Base-by-base conservation (phyloP, 1,140 invertebrate species). In the Lethrus apterus region DNA sequence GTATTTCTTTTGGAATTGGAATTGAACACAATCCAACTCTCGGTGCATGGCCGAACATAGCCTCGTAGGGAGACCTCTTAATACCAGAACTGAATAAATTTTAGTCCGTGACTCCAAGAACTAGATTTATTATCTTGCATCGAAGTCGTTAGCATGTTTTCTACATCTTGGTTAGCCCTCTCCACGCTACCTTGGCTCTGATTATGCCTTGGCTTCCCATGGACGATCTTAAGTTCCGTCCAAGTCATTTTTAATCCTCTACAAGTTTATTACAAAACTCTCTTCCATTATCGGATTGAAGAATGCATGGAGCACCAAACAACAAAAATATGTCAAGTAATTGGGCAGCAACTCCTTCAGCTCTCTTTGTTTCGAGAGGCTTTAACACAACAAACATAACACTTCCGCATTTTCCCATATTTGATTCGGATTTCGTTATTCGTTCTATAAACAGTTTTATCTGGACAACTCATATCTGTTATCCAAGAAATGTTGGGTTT, bases 221-320 rank as follows among this genome's bases (percentile, higher is more conserved):
- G n/a, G n/a, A n/a, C n/a, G n/a, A 26, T 5, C 24, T 26, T 26
- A 10, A 26, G 5, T 26, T n/a, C n/a, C 26, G 26, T 29, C 26
- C 26, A n/a, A 9, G 10, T 29, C 2, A 9, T 33, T 5, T 33
- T 33, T 33, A 33, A 33, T 51, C 40, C 14, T 44, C 24, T 10
- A 46, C 23, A 35, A 46, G 29, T 29, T 40, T 36, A 26, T 51
- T 48, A 9, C 21, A 38, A 34, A 57, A 55, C 30, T 56, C 41
- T 20, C 48, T 15, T 10, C 59, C 54, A 50, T 67, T 66, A 31
- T 67, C 55, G 5, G 53, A 56, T 52, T 66, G 58, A 14, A 69
- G 24, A 49, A 65, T 55, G 14, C 8, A 24, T 14, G 57, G 58
- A 14, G 57, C 60, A 34, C 57, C 63, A 49, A 62, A 55, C 33